Evolutionary conservation across 2,888 invertebrate genomes (phyloP).

Genomic region (Ormyrus pomaceus): DNA sequence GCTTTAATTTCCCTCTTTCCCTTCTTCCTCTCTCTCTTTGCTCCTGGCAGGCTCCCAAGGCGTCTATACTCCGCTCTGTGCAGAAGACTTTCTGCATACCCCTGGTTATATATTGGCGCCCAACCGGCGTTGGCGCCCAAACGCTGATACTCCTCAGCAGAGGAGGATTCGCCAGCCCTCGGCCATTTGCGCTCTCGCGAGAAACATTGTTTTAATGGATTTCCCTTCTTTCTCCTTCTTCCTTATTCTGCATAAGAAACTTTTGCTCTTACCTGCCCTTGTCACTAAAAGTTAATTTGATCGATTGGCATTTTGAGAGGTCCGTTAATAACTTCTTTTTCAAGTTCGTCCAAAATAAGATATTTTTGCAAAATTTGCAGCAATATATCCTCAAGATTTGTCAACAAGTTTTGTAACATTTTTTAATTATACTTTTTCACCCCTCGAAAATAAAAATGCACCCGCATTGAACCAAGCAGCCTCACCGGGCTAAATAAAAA

Average conservation of each 20-base stretch:
- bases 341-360: too few species aligned
- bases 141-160: neutral
- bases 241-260: neutral
- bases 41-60: conserved; percentile 52
- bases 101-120: conserved; percentile 31
- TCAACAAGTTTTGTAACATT: too few species aligned
- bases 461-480: too few species aligned
- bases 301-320: neutral
- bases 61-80: conserved; percentile 8
- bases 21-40: conserved; percentile 1
- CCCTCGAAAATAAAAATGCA: too few species aligned
- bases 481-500: too few species aligned
- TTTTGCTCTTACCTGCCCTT: neutral
- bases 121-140: neutral
- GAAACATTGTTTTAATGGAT: conserved; percentile 43
- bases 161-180: neutral
- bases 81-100: conserved; percentile 27
- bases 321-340: too few species aligned
- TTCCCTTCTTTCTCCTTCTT: conserved; percentile 12
- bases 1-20: conserved; percentile 49
- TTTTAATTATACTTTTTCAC: too few species aligned
- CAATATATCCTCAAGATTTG: too few species aligned
- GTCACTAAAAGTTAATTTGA: conserved; percentile 10
- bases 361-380: too few species aligned
- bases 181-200: conserved; percentile 11